These are phyloP conservation scores for Heteromyza rotundicornis DNA, from an alignment of 2,888 invertebrate genomes.

Conservation along the genomic window DNA sequence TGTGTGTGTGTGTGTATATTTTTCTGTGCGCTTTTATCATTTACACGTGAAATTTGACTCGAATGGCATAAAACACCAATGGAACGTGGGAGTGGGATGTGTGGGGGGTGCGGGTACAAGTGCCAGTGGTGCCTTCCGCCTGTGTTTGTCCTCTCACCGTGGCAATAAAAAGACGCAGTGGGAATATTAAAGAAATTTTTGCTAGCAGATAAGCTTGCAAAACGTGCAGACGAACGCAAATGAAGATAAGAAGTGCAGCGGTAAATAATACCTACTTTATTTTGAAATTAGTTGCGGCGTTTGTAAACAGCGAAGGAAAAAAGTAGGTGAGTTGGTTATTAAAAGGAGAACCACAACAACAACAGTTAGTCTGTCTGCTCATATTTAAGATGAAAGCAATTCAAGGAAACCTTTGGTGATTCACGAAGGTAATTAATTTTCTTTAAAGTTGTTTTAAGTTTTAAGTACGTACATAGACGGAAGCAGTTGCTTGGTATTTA, in stretches of 20 bases:
- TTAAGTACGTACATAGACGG: no score
- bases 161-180: neutral
- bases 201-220: neutral
- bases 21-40: conserved; percentile 26
- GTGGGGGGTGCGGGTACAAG: neutral
- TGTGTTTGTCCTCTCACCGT: neutral
- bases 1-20: neutral
- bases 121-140: neutral
- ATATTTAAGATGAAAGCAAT: no score
- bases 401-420: no score
- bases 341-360: no score
- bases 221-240: neutral
- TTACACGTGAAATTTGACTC: conserved; percentile 33
- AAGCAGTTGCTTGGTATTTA: no score
- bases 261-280: neutral
- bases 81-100: neutral
- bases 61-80: conserved; percentile 20
- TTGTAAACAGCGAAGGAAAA: no score
- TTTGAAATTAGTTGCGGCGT: no score
- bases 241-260: neutral
- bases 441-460: no score
- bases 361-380: no score
- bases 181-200: conserved; percentile 2
- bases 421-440: no score
- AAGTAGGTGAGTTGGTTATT: no score